Evolutionary conservation across 2,113 vertebrate species (phyloP), one percentile per base, ranked within the genome.

Genomic region (Alexandromys fortis): DNA sequence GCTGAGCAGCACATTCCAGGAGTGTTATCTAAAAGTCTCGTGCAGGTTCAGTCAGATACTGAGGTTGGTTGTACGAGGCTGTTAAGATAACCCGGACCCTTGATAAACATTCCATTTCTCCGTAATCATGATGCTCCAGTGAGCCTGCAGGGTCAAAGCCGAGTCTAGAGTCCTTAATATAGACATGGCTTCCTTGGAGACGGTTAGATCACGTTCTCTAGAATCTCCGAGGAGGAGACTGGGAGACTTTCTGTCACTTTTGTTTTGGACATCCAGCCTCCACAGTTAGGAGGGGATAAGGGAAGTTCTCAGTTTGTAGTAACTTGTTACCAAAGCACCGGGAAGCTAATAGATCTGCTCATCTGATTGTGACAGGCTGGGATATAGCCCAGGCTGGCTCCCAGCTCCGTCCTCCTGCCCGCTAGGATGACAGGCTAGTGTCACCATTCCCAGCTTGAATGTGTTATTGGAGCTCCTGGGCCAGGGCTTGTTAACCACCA

Each of bases 1-100:
- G 38, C 38, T 77, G 33, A 77, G 45, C 72, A 33, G 58, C 55
- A 42, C 73, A 90, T 90, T 77, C 88, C 88, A 63, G 63, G 73
- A 90, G 55, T 5, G 24, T 90, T 90, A 90, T 77, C 88, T 90
- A 42, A 88, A 87, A 89, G 87, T 76, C 70, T 61, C 52, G 6
- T 21, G 52, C 68, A 45, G 68, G 70, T 61, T 89, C 7, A 3
- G 70, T 89, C 87, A 76, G 87, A 89, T 61, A 33, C 87, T 19
- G n/a, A 38, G 87, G 52, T 19, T 89, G 87, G 42, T 75, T 61
- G 17, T 30, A 61, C 45, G 8, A 33, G 52, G 26, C 70, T 89
- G 45, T 89, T 75, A 89, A 89, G 87, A 45, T 42, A 89, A 75
- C n/a, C 21, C 9, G 24, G 82, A 61, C 38, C 35, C 38, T 45